phyloP scores from a whole-genome alignment of 2,888 invertebrate genomes.

The Catotricha subobsoleta region DNA sequence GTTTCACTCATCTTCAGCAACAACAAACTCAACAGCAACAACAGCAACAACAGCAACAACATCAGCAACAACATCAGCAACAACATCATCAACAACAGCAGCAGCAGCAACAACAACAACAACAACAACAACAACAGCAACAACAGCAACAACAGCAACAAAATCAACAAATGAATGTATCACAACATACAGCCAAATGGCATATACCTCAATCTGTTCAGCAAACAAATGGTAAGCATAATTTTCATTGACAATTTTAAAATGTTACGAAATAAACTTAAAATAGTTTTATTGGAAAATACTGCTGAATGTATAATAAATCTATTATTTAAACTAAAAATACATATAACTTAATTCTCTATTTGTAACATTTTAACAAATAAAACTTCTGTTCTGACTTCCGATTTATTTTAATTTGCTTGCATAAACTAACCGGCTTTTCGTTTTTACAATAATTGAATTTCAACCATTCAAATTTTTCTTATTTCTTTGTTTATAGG shows the following conservation, averaged over 20 bases:
- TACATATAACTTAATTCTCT: no score
- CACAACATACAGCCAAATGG: conserved; percentile 41
- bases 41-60: conserved; percentile 12
- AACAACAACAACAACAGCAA: conserved; percentile 18
- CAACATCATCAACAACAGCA: conserved; percentile 11
- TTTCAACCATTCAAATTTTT: not conserved
- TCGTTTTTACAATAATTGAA: not conserved
- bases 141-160: conserved; percentile 17
- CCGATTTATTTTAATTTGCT: no score
- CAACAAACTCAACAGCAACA: conserved; percentile 15
- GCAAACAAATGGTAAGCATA: conserved; percentile 29
- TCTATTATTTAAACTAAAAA: no score
- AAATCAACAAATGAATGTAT: conserved; percentile 26
- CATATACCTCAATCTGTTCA: conserved; percentile 42
- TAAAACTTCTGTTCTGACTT: no score
- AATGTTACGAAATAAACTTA: conserved; percentile 6
- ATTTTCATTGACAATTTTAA: conserved; percentile 8
- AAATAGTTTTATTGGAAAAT: not conserved
- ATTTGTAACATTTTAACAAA: no score
- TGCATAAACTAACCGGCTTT: no score
- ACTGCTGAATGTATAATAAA: no score
- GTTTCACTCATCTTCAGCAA: conserved; percentile 20
- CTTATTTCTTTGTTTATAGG: not conserved
- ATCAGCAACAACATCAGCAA: conserved; percentile 11
- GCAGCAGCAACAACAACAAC: conserved; percentile 16